Evolutionary conservation across 2,797 vertebrate genomes (phyloP), one percentile per base, ranked within the genome.

Genomic region (Iguana delicatissima): DNA sequence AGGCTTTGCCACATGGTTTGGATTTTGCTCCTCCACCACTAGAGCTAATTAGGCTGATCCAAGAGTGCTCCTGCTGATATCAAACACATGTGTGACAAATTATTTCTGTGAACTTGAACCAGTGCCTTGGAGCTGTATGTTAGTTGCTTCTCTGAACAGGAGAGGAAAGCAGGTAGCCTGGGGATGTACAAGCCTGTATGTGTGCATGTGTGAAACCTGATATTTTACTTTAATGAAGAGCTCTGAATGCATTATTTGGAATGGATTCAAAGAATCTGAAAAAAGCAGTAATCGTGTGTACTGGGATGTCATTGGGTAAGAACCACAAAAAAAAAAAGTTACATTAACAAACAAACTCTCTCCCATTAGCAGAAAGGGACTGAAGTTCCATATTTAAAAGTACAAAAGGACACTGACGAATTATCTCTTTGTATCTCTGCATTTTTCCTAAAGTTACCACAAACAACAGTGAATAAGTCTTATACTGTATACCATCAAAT

Each of bases 1-100:
- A 72, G 38, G 8, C 55, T 55, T 72, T 83, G 59, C 87, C 82
- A 55, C n/a, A 32, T 22, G 88, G 86, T 89, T 91, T 85, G 93
- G 88, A 89, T 92, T 93, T 95, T 92, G n/a, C 69, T 90, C 91
- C 24, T 12, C 2, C 38, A 89, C 69, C 4, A 0, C 80, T 92
- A 93, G 35, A 90, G 80, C n/a, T 88, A 86, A 91, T 93, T 94
- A 94, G 92, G 76, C 89, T 92, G 92, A 93, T 85, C 77, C 90
- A 93, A 87, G 89, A 73, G 57, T 79, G 59, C 89, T 84, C 81
- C 52, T 85, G 0, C 87, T 93, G 85, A 89, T 82, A 82, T 85
- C 22, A 8, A 91, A 62, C 55, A 90, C 1, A 1, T 83, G 67
- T 77, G 94, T 83, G 91, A 88, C 85, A 42, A 92, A 92, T 0